These are phyloP conservation scores for Campoplex nolae DNA, from an alignment of 2,888 invertebrate species.

Conservation along the genomic window DNA sequence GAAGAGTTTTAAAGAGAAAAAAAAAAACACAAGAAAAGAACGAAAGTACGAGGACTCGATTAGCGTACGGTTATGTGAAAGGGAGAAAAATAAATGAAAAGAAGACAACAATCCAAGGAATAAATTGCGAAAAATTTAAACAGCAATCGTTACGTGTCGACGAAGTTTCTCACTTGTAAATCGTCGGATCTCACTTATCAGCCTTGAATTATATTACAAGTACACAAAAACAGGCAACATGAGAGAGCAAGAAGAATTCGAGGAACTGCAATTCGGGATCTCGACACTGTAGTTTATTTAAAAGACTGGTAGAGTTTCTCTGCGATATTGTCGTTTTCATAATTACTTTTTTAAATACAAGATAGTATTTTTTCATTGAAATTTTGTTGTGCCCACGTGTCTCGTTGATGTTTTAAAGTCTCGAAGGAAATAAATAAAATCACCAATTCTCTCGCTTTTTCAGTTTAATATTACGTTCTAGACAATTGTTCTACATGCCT, in stretches of 20 bases:
- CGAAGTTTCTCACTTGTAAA: slow-evolving; percentile 14
- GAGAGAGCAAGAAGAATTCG: not conserved
- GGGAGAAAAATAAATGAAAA: slow-evolving; percentile 14
- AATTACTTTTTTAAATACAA: slow-evolving; percentile 36
- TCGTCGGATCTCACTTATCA: slow-evolving; percentile 38
- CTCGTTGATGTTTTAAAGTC: slow-evolving; percentile 64
- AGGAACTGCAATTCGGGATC: slow-evolving; percentile 12
- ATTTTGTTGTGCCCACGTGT: slow-evolving; percentile 69
- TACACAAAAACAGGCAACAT: slow-evolving; percentile 14
- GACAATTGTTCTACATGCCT: slow-evolving; percentile 62
- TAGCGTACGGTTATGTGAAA: slow-evolving; percentile 48
- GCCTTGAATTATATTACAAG: slow-evolving; percentile 12
- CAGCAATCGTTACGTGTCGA: slow-evolving; percentile 27
- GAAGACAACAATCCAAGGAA: slow-evolving; percentile 45
- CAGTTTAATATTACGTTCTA: slow-evolving; percentile 42
- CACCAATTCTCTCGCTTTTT: slow-evolving; percentile 40
- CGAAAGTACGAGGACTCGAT: slow-evolving; percentile 71
- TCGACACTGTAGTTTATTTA: slow-evolving; percentile 29
- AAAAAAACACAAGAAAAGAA: slow-evolving; percentile 71
- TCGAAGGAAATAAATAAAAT: slow-evolving; percentile 26
- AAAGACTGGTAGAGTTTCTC: slow-evolving; percentile 60
- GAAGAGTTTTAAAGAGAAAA: slow-evolving; percentile 72
- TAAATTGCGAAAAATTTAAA: slow-evolving; percentile 26
- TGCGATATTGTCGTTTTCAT: slow-evolving; percentile 28
- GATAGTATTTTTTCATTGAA: slow-evolving; percentile 59